A percentile compares a stretch with the other conserved stretches of the same genome.
phyloP scores from a whole-genome alignment of 2,888 invertebrate genomes.

The Amiota communis region DNA sequence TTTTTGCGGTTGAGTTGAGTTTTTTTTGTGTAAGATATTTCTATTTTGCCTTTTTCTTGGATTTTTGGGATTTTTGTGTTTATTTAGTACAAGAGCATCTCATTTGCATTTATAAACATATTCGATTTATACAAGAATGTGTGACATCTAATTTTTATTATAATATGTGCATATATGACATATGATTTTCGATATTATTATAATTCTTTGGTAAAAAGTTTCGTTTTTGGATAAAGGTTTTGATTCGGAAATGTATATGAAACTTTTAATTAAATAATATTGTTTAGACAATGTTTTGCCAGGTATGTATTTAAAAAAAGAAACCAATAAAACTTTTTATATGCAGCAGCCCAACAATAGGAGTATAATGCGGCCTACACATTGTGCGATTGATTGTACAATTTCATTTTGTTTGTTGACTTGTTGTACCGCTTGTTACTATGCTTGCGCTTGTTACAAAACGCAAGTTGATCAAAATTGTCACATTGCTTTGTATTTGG shows the following conservation, averaged over 20 bases:
- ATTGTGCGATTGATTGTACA: too few species aligned
- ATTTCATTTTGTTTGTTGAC: too few species aligned
- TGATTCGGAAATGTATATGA: neutral
- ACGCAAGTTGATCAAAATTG: too few species aligned
- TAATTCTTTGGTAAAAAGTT: neutral
- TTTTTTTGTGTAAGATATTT: neutral
- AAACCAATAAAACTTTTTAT: too few species aligned
- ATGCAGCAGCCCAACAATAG: too few species aligned
- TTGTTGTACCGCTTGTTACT: too few species aligned
- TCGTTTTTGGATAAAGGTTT: neutral
- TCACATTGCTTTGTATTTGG: too few species aligned
- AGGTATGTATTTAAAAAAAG: too few species aligned
- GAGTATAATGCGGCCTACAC: too few species aligned
- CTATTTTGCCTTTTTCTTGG: neutral
- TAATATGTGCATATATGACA: neutral
- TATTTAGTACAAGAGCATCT: slow-evolving; percentile 55
- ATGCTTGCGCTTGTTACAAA: too few species aligned
- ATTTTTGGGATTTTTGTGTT: slow-evolving; percentile 45
- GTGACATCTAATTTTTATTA: slow-evolving; percentile 42
- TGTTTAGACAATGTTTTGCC: too few species aligned
- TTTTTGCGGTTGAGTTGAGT: neutral
- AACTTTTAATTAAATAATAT: neutral
- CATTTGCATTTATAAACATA: slow-evolving; percentile 66
- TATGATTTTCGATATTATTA: slow-evolving; percentile 5
- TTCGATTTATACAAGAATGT: slow-evolving; percentile 38